Base-by-base conservation (phyloP, 2,113 vertebrate genomes). In the Rhegmatorhina hoffmannsi region DNA sequence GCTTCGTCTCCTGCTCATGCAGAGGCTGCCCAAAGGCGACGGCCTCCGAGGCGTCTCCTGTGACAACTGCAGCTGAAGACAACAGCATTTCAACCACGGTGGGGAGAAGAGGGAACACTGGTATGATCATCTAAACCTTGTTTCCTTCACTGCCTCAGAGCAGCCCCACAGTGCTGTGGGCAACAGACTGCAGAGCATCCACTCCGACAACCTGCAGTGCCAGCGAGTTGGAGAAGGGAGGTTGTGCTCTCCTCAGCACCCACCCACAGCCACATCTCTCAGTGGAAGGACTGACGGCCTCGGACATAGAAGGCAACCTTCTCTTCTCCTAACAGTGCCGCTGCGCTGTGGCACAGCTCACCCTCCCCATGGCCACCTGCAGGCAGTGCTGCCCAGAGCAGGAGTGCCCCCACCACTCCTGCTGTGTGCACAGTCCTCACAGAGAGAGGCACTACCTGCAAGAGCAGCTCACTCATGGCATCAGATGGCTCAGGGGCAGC, bases 1-100 rank as follows among this genome's bases (percentile, higher is more conserved):
- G 3, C 20, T 52, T 49, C 0, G 0, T 20, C 44, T 72, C 49
- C 49, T 33, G 81, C 82, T 73, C 1, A 0, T 0, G 0, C 52
- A 58, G 28, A 13, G 53, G 19, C 20, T 70, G 58, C 14, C 73
- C 0, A 0, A 24, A 58, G 31, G 19, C 1, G 9, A 47, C 0
- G 36, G 69, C 38, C 60, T 38, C 33, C 0, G 4, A 69, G 15
- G 24, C 24, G n/a, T 38, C 33, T 43, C 16, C n/a, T 29, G 21
- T 9, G 33, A 24, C 17, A n/a, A 50, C 23, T 0, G 0, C 2
- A 1, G 47, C 28, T 75, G 83, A 79, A 83, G 19, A 33, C 0
- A 2, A n/a, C 46, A 58, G 17, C 46, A 75, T 0, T 34, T 63
- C 72, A 80, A 68, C 60, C 1, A 1, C 0, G 2, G 47, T 38